Evolutionary conservation across 2,113 vertebrate genomes (phyloP), one percentile per base, ranked within the genome.

Genomic region (Oceanites oceanicus): DNA sequence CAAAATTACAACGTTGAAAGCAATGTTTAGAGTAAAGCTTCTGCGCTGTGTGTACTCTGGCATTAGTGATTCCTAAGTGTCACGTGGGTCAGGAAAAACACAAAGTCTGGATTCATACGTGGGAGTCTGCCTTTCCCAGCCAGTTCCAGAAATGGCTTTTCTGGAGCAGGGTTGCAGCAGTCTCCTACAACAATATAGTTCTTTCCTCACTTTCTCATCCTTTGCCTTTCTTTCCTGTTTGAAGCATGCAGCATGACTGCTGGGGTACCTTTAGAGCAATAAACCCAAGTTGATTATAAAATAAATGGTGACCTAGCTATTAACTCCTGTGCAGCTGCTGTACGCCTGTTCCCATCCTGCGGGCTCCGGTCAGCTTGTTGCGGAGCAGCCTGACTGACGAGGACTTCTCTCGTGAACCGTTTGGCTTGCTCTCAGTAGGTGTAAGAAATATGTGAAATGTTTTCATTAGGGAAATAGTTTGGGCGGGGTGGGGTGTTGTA

Each of bases 401-500:
- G 72, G 44, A 63, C 59, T 77, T 77, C 25, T 29, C 20, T 30
- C 30, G 38, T 52, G 20, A 80, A 66, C 15, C 10, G 90, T 88
- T 45, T 36, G 44, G 38, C 47, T 79, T 66, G 13, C 12, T 72
- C 26, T 50, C n/a, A 44, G 15, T 32, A 67, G 38, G n/a, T n/a
- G 2, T 56, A 65, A 80, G 78, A 76, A 77, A 66, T n/a, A 30
- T 0, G 9, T 40, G 11, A 45, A 66, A 77, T 5, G 5, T 17
- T 32, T 55, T 77, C 13, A 29, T 53, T 66, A 53, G 29, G 25
- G 7, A 62, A 86, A 56, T 1, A 59, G 29, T 59, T 81, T 26
- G 17, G 9, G 38, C 38, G 16, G 8, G 21, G 6, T 15, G 6
- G 3, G 2, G 17, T 45, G 17, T 22, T 1, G 6, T 36, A 21